Evolutionary conservation across 2,113 vertebrate genomes (phyloP).

Genomic region (Zapornia atra): DNA sequence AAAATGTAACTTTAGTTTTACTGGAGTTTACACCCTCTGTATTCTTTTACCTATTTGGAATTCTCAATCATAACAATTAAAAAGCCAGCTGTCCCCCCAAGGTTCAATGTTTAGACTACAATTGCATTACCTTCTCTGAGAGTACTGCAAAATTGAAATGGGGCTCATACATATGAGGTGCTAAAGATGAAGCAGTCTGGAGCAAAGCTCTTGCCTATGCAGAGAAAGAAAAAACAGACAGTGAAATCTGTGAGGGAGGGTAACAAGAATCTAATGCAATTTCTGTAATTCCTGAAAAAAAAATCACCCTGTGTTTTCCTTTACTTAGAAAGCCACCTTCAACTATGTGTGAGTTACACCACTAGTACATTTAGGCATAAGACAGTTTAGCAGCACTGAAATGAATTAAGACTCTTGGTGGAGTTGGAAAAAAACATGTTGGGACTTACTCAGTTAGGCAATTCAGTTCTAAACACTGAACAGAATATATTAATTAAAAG

Average conservation of each 20-base stretch:
- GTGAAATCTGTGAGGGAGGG: neutral
- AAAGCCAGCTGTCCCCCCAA: neutral
- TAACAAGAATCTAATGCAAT: neutral
- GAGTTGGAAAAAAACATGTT: neutral
- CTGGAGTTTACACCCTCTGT: neutral
- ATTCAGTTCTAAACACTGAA: neutral
- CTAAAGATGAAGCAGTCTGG: conserved; percentile 89
- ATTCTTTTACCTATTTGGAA: neutral
- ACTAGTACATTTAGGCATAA: neutral
- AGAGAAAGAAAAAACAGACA: neutral
- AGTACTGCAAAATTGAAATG: conserved; percentile 93
- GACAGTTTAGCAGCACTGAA: neutral
- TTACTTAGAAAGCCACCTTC: neutral
- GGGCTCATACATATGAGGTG: conserved; percentile 94
- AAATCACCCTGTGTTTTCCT: neutral
- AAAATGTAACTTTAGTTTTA: neutral
- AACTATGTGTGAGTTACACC: neutral
- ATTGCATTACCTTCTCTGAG: conserved; percentile 88
- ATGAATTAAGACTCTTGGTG: neutral
- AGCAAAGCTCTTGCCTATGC: conserved; percentile 90
- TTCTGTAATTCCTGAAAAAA: neutral
- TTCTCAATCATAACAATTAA: neutral
- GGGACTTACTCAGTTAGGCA: neutral
- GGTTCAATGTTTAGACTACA: neutral
- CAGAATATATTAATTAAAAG: neutral